These are phyloP conservation scores for Haliclona indistincta DNA, from an alignment of 37 sponge, comb jelly and placozoan genomes.

Conservation along the genomic window DNA sequence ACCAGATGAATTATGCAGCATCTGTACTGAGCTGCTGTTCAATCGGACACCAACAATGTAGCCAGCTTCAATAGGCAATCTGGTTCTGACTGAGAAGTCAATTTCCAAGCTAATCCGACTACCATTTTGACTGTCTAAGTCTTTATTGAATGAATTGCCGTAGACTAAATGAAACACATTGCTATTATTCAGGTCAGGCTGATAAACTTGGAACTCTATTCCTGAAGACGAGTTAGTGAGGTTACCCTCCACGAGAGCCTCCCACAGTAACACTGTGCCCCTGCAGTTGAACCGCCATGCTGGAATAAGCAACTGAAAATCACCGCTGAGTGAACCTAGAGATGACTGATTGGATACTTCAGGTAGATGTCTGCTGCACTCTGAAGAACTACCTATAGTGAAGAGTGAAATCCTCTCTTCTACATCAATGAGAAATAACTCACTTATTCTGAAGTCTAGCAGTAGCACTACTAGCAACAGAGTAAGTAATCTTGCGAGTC, in stretches of 20 bases:
- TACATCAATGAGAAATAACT: too few relatives aligned
- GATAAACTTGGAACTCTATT: slow-evolving; percentile 2
- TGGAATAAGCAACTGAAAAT: not conserved
- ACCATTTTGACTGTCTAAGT: not conserved
- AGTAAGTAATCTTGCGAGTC: too few relatives aligned
- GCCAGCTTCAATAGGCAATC: not conserved
- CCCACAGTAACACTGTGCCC: not conserved
- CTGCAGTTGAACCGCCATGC: not conserved
- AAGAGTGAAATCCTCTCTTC: too few relatives aligned
- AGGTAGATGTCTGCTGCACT: not conserved
- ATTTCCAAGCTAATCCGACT: not conserved
- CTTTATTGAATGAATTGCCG: not conserved
- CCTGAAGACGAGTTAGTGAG: not conserved
- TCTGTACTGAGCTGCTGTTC: not conserved
- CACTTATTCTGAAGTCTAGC: too few relatives aligned
- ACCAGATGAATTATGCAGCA: not conserved
- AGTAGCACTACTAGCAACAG: too few relatives aligned
- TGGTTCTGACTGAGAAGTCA: not conserved
- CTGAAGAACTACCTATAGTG: slow-evolving; percentile 1
- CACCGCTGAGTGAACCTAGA: not conserved
- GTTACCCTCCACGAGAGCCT: slow-evolving; percentile 1
- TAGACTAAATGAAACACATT: not conserved
- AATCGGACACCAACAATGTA: slow-evolving; percentile 8
- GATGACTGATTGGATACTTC: not conserved
- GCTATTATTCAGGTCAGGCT: not conserved